phyloP scores from a whole-genome alignment of 2,888 invertebrate species.

The Drosophila mimetica region DNA sequence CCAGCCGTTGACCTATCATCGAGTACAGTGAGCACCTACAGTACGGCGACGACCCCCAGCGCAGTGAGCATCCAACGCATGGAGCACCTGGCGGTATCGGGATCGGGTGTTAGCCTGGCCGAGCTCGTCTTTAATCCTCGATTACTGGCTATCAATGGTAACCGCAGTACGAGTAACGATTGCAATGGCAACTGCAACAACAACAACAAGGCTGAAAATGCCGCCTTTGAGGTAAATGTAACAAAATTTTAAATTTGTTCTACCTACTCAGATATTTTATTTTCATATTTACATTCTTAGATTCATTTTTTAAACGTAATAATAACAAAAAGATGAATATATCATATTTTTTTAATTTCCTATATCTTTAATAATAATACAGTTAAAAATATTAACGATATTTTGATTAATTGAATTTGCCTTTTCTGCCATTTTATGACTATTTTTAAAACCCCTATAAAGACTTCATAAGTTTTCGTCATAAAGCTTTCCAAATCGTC shows the following conservation, averaged over 20 bases:
- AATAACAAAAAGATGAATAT: too few relatives aligned
- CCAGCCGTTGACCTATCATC: constrained; percentile 12
- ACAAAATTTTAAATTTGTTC: too few relatives aligned
- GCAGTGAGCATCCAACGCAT: constrained; percentile 23
- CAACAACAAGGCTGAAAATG: constrained; percentile 41
- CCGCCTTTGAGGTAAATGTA: constrained; percentile 54
- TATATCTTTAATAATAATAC: background rate
- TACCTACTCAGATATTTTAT: too few relatives aligned
- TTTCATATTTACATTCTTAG: too few relatives aligned
- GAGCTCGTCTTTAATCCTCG: constrained; percentile 26
- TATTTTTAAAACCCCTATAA: too few relatives aligned
- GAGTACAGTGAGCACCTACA: background rate
- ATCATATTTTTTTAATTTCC: too few relatives aligned
- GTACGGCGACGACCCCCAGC: background rate
- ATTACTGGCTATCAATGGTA: background rate
- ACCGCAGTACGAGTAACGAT: background rate
- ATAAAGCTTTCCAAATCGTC: background rate
- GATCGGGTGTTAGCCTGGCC: constrained; percentile 11
- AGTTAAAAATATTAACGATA: too few relatives aligned
- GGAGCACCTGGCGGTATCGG: constrained; percentile 1
- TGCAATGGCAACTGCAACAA: background rate
- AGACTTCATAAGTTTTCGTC: too few relatives aligned
- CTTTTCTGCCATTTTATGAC: too few relatives aligned
- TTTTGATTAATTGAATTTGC: too few relatives aligned
- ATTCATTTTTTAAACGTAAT: too few relatives aligned